A percentile compares a stretch with the other conserved stretches of the same genome.
Conservation (phyloP, 2,888 invertebrate species). For the Lasioglossum leucozonium region DNA sequence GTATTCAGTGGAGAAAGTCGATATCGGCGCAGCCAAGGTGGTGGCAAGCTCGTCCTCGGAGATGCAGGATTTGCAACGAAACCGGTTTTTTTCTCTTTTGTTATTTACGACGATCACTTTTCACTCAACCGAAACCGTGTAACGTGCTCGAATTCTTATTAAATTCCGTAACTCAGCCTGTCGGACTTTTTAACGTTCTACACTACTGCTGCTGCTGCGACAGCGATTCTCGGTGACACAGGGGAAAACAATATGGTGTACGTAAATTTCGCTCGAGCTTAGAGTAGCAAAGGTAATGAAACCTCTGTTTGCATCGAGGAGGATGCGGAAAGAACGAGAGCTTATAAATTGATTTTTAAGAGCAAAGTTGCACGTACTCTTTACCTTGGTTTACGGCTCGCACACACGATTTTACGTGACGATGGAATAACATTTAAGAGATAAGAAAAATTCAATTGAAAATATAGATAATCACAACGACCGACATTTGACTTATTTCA, state of each 20-base stretch:
- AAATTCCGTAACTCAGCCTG: constrained; percentile 51
- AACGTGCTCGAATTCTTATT: constrained; percentile 46
- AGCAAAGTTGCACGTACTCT: background rate
- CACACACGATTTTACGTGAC: too few relatives aligned
- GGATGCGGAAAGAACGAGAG: background rate
- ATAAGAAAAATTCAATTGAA: background rate
- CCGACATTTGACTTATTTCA: too few relatives aligned
- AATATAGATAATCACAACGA: background rate
- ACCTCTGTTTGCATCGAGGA: background rate
- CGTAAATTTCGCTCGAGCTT: constrained; percentile 1
- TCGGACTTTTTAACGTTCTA: constrained; percentile 34
- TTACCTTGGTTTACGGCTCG: background rate
- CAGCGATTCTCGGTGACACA: background rate
- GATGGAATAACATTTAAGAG: background rate
- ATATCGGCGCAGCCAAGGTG: background rate
- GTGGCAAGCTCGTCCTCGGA: background rate
- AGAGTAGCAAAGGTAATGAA: background rate
- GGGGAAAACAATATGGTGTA: constrained; percentile 1
- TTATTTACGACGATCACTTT: constrained; percentile 38
- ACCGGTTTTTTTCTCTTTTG: background rate
- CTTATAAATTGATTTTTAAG: background rate
- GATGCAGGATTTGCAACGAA: background rate
- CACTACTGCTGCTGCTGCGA: constrained; percentile 21
- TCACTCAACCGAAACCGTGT: constrained; percentile 15
- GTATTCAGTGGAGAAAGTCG: background rate